Conservation (phyloP, 2,797 vertebrate species). For the Melanotaenia parkinsoni region DNA sequence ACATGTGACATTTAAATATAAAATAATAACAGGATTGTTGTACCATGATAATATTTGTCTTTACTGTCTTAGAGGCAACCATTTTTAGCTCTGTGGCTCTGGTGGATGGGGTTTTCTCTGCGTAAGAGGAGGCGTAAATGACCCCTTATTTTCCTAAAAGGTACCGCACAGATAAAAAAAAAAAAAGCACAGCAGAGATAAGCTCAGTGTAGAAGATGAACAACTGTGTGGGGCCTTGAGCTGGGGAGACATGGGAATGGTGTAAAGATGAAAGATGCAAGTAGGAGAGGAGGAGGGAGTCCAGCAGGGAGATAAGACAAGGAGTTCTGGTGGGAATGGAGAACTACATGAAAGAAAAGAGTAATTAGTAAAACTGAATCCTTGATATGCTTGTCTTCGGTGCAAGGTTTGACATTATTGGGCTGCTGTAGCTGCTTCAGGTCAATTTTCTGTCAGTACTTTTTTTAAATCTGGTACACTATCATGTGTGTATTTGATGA, state of each 20-base stretch:
- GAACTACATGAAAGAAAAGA: slow-evolving; percentile 46
- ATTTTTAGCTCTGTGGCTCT: slow-evolving; percentile 26
- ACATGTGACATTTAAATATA: slow-evolving; percentile 34
- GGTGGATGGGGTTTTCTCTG: slow-evolving; percentile 18
- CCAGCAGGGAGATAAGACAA: slow-evolving; percentile 49
- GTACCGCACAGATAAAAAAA: slow-evolving; percentile 33
- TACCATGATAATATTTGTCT: slow-evolving; percentile 46
- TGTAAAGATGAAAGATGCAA: slow-evolving; percentile 35
- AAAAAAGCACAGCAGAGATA: slow-evolving; percentile 35
- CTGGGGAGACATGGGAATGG: slow-evolving; percentile 43
- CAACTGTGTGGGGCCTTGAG: slow-evolving; percentile 50
- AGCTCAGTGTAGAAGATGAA: slow-evolving; percentile 26
- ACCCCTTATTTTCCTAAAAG: slow-evolving; percentile 39
- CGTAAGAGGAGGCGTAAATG: slow-evolving; percentile 14
- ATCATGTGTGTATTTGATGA: neutral
- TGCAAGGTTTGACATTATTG: neutral
- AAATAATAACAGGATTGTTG: slow-evolving; percentile 42
- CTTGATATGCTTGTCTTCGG: slow-evolving; percentile 17
- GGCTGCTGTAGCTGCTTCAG: slow-evolving; percentile 1
- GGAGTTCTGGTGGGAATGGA: slow-evolving; percentile 46
- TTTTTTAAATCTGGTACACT: neutral
- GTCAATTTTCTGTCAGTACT: neutral
- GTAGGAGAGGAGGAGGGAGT: slow-evolving; percentile 18
- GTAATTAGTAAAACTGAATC: slow-evolving; percentile 48
- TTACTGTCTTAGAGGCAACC: slow-evolving; percentile 7